phyloP scores from a whole-genome alignment of 2,113 vertebrate species.

The Lates calcarifer region DNA sequence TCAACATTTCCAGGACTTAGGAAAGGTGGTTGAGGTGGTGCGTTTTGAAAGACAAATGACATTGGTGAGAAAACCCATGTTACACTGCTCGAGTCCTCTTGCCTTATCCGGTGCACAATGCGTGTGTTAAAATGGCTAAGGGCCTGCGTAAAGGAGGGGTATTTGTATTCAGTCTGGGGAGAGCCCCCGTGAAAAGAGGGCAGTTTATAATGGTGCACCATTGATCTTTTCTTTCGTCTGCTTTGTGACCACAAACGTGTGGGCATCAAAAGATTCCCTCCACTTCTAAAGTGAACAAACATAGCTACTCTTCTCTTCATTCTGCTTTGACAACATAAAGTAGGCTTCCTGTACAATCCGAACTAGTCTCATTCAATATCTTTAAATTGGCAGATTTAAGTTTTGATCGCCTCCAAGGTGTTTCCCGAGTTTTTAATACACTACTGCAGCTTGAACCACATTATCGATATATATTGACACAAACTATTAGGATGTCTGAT shows the following conservation, averaged over 20 bases:
- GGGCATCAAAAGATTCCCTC: constrained; percentile 46
- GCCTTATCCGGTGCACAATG: constrained; percentile 52
- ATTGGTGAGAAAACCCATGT: not conserved
- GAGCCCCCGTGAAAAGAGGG: constrained; percentile 64
- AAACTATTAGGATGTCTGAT: not conserved
- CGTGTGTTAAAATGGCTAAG: constrained; percentile 53
- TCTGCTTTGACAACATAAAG: not conserved
- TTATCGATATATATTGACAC: not conserved
- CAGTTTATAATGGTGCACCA: constrained; percentile 54
- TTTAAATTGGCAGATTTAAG: not conserved
- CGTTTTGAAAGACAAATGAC: constrained; percentile 15
- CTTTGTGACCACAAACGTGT: constrained; percentile 64
- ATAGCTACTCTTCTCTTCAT: constrained; percentile 8
- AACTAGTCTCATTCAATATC: not conserved
- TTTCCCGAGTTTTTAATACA: not conserved
- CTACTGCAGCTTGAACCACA: not conserved
- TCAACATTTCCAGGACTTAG: not conserved
- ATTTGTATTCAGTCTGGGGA: constrained; percentile 58
- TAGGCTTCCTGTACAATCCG: not conserved
- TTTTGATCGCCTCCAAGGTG: too few species aligned
- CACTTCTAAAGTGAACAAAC: constrained; percentile 5
- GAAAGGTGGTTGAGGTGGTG: not conserved
- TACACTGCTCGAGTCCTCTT: constrained; percentile 1
- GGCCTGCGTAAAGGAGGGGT: constrained; percentile 35
- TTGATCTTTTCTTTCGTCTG: constrained; percentile 72